phyloP scores from a whole-genome alignment of 2,113 vertebrate genomes.

The Aspiorhynchus laticeps region DNA sequence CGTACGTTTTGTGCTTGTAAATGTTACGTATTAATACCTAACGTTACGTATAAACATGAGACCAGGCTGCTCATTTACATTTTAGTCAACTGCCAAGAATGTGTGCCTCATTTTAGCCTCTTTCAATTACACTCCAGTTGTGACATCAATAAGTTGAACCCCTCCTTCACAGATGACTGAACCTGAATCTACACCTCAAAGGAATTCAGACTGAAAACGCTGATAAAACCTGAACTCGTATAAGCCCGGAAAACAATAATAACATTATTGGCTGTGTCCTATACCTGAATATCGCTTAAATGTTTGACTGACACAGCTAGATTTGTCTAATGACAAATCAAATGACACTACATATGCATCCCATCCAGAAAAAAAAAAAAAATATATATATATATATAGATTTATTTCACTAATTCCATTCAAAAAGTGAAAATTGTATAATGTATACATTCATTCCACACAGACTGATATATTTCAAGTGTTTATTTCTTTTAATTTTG shows the following conservation, averaged over 20 bases:
- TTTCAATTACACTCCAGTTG: background rate
- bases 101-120: conserved; percentile 3
- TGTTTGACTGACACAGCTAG: background rate
- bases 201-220: background rate
- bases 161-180: background rate
- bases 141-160: background rate
- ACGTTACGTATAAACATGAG: too few relatives aligned
- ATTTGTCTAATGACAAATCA: background rate
- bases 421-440: too few relatives aligned
- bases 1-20: too few relatives aligned
- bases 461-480: too few relatives aligned
- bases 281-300: background rate
- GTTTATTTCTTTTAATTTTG: too few relatives aligned
- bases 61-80: too few relatives aligned
- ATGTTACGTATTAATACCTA: too few relatives aligned
- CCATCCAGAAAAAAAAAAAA: background rate
- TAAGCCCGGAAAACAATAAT: background rate
- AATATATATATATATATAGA: too few relatives aligned
- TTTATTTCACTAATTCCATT: too few relatives aligned
- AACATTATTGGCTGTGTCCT: background rate
- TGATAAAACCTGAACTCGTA: background rate
- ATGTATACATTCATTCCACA: too few relatives aligned
- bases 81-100: background rate
- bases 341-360: background rate
- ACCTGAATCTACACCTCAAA: background rate